These are phyloP conservation scores for Agraylea sexmaculata DNA, from an alignment of 1,140 invertebrate species.

Conservation along the genomic window DNA sequence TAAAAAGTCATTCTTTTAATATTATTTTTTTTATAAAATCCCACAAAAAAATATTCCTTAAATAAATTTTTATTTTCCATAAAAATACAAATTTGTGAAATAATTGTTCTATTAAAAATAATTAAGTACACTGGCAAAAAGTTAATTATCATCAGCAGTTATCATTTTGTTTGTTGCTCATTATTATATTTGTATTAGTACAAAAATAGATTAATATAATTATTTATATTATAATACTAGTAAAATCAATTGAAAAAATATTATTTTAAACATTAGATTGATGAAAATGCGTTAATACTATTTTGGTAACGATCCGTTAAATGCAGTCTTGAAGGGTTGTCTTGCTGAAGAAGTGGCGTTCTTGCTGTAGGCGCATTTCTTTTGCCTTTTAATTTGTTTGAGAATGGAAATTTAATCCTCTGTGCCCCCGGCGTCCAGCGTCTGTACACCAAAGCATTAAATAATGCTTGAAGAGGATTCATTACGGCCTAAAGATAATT, in stretches of 20 bases:
- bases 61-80: not conserved
- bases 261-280: not conserved
- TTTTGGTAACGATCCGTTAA: conserved; percentile 9
- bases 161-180: not conserved
- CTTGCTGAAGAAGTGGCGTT: conserved; percentile 13
- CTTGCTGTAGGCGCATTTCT: not conserved
- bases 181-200: conserved; percentile 1
- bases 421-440: conserved; percentile 40
- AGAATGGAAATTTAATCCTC: conserved; percentile 10
- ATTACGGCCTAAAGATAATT: conserved; percentile 50
- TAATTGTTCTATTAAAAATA: not conserved
- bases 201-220: not conserved
- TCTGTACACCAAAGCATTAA: conserved; percentile 67
- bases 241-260: conserved; percentile 6
- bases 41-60: conserved; percentile 1
- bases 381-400: not conserved
- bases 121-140: not conserved
- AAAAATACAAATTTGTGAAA: not conserved
- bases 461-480: conserved; percentile 70
- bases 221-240: too few relatives aligned
- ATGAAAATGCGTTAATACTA: conserved; percentile 13
- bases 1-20: too few relatives aligned
- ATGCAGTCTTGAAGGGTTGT: conserved; percentile 14
- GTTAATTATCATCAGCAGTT: not conserved
- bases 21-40: conserved; percentile 1